Base-by-base conservation (phyloP, 2,113 vertebrate genomes). In the Tychaedon coryphoeus region DNA sequence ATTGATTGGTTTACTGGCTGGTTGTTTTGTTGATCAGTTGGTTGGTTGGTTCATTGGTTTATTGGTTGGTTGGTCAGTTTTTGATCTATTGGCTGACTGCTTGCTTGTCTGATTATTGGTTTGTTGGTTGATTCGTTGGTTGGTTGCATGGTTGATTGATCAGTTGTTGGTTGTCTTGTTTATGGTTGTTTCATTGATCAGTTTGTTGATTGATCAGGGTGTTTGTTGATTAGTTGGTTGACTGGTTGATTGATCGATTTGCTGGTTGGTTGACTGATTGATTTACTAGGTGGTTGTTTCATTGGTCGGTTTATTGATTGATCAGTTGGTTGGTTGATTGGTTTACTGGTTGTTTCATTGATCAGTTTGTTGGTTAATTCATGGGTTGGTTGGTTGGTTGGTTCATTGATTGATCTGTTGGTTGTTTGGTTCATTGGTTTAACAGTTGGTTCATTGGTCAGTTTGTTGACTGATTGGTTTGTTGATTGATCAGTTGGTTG, bases 341-440 rank as follows among this genome's bases (percentile, higher is more conserved):
- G 4, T 42, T 31, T 7, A 4, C 43, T 45, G 43, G 17, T 33
- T 29, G 7, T 6, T 38, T 60, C 10, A 28, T 10, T 38, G 34
- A 7, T 50, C 8, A 1, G 19, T 36, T 50, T 3, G 6, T 31
- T 33, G 15, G 1, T 36, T 67, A 9, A 16, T 40, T 9, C 10
- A 5, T 31, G 23, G 10, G 1, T 14, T 43, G 12, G 1, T 9
- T n/a, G 3, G 1, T 53, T n/a, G 4, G 2, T 53, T 28, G 8
- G 2, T 50, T 34, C 1, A 2, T 42, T 57, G 3, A 5, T 28
- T 34, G 4, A 20, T 48, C 9, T 0, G 4, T 20, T 36, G 23
- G 5, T 17, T n/a, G 42, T 17, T 25, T 45, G 29, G 9, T 23
- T 33, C 5, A 43, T 22, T 31, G 2, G 3, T 57, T 18, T 36